Percentiles rank a stretch among this genome's conserved stretches.
These are phyloP conservation scores for Dendrolimus kikuchii DNA, from an alignment of 1,140 invertebrate species.

Conservation along the genomic window DNA sequence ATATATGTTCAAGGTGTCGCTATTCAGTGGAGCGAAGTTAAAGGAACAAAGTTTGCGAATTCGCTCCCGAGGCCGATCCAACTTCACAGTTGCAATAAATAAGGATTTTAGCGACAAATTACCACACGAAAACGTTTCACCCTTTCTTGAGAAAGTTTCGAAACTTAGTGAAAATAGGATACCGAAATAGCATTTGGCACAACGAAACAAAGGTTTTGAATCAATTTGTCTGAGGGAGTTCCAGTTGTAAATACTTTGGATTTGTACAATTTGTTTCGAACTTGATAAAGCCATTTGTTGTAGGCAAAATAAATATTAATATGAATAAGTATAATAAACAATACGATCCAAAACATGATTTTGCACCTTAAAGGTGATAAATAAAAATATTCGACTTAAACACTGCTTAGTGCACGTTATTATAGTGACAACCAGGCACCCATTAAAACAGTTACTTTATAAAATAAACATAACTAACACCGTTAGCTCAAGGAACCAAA, in stretches of 20 bases:
- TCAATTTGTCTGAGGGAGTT: conserved; percentile 1
- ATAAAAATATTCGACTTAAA: too few relatives aligned
- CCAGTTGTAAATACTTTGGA: neutral
- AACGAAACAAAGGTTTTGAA: conserved; percentile 21
- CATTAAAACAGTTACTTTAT: too few relatives aligned
- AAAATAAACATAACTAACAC: too few relatives aligned
- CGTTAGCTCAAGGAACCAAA: too few relatives aligned
- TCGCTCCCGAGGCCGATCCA: conserved; percentile 60
- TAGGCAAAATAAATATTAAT: too few relatives aligned
- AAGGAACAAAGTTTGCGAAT: conserved; percentile 58
- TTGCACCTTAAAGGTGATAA: too few relatives aligned
- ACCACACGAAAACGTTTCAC: conserved; percentile 55
- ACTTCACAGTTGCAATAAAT: conserved; percentile 66
- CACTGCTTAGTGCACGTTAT: too few relatives aligned
- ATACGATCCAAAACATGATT: too few relatives aligned
- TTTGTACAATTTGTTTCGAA: neutral
- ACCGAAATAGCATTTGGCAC: conserved; percentile 24
- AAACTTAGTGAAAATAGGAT: conserved; percentile 47
- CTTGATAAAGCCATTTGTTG: too few relatives aligned
- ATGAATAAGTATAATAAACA: too few relatives aligned
- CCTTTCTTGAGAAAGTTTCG: conserved; percentile 43
- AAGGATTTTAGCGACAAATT: conserved; percentile 70
- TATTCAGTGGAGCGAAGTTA: conserved; percentile 59
- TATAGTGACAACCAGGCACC: too few relatives aligned
- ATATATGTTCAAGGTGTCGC: conserved; percentile 62